Percentiles rank a stretch among this genome's conserved stretches.
Evolutionary conservation across 2,797 vertebrate genomes (phyloP).

Genomic region (Microctenopoma steveboyesi): DNA sequence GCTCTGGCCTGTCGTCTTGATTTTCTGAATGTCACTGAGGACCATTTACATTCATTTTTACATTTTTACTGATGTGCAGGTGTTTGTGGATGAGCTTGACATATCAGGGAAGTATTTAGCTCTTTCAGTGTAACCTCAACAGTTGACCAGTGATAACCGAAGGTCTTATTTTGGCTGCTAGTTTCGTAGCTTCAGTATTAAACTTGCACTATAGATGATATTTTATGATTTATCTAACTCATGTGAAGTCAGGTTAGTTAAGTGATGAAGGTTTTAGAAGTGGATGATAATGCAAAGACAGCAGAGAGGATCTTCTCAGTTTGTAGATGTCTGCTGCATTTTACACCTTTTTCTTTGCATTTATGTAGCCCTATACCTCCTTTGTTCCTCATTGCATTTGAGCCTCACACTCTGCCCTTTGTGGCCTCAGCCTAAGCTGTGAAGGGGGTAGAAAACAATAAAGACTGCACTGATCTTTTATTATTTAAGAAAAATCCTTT

Average conservation of each 20-base stretch:
- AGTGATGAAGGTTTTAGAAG: not conserved
- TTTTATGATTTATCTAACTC: not conserved
- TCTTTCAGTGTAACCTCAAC: slow-evolving; percentile 39
- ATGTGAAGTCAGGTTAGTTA: not conserved
- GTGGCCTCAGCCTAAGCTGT: slow-evolving; percentile 55
- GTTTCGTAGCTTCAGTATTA: not conserved
- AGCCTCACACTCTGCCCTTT: slow-evolving; percentile 61
- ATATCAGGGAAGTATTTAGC: slow-evolving; percentile 47
- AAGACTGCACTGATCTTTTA: slow-evolving; percentile 37
- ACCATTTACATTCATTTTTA: slow-evolving; percentile 44
- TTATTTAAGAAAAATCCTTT: slow-evolving; percentile 33
- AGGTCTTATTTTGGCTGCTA: not conserved
- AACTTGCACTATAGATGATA: not conserved
- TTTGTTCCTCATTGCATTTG: slow-evolving; percentile 73
- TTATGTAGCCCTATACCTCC: slow-evolving; percentile 70
- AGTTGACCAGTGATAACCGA: slow-evolving; percentile 37
- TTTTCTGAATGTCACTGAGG: slow-evolving; percentile 84
- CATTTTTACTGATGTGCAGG: slow-evolving; percentile 38
- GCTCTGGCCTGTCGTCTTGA: slow-evolving; percentile 86
- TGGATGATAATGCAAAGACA: slow-evolving; percentile 10
- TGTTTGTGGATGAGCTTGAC: slow-evolving; percentile 66
- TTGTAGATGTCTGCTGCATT: slow-evolving; percentile 65
- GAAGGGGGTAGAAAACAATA: slow-evolving; percentile 1
- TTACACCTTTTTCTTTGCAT: slow-evolving; percentile 68
- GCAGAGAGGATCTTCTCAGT: slow-evolving; percentile 41